Conservation (phyloP, 2,888 invertebrate species). For the Aelia acuminata region DNA sequence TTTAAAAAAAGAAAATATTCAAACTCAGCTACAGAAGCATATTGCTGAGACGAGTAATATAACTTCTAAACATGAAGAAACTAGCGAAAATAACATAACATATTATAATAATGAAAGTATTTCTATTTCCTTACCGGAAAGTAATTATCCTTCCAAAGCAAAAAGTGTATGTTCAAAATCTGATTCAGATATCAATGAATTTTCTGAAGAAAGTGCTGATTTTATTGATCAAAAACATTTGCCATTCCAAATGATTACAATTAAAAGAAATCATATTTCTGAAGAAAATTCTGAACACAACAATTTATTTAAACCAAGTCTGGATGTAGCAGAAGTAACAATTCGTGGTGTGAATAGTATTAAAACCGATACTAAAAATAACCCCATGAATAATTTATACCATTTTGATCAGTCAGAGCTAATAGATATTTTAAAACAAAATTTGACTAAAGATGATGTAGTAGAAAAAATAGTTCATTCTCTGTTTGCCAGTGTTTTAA, state of each 20-base stretch:
- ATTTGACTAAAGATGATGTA: slow-evolving; percentile 65
- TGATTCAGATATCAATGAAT: slow-evolving; percentile 49
- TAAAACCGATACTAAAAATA: not conserved
- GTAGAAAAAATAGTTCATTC: slow-evolving; percentile 65
- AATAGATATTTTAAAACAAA: slow-evolving; percentile 65
- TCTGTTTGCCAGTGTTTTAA: slow-evolving; percentile 65
- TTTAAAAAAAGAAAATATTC: not conserved
- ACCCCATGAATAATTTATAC: not conserved
- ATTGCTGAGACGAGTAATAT: not conserved
- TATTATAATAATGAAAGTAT: not conserved
- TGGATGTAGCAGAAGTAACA: slow-evolving; percentile 48
- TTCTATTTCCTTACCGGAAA: not conserved
- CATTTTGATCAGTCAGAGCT: slow-evolving; percentile 47
- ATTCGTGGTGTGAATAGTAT: not conserved
- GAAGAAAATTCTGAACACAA: slow-evolving; percentile 62
- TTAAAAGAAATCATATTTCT: slow-evolving; percentile 20
- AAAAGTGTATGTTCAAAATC: slow-evolving; percentile 7
- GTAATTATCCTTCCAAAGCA: not conserved
- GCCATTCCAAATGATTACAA: not conserved
- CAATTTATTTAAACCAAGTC: slow-evolving; percentile 61
- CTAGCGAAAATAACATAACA: not conserved
- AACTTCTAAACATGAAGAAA: not conserved
- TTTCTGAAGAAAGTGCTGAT: slow-evolving; percentile 55
- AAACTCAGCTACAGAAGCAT: not conserved
- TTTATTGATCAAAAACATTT: slow-evolving; percentile 10